Base-by-base conservation (phyloP, 2,888 invertebrate species). In the Dryocosmus kuriphilus region DNA sequence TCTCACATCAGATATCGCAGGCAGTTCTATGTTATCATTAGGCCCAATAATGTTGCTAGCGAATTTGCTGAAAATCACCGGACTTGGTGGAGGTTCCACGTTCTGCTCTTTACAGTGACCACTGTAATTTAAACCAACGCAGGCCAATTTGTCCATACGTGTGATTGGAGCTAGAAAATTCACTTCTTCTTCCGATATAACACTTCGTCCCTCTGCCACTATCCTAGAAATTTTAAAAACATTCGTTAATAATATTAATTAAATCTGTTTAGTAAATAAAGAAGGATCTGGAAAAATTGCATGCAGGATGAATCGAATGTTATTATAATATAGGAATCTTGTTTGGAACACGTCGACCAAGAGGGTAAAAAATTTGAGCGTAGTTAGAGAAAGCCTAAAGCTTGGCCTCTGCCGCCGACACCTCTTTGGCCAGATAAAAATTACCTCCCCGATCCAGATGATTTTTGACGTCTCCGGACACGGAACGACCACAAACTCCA, bases 21-120 rank as follows among this genome's bases (percentile, higher is more conserved):
- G 95, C 76, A 94, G 92, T 76, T 92, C 93, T 30, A 97, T 93
- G 80, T 94, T 91, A 79, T 95, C 96, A 80, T 93, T 92, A 0
- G 96, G 96, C 0, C 97, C 97, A 30, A 95, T 93, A 35, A 98
- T 94, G 46, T 94, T 93, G 82, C 96, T 97, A 0, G 96, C 93
- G 88, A 97, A 98, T 92, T 98, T 98, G 91, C 95, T 96, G 92
- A 98, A 98, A 85, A 98, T 95, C 89, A 97, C 95, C 0, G 98
- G 98, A 81, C 96, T 95, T 24, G 93, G 92, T 0, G 94, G 94
- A 0, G 97, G 96, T 0, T 94, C 93, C 22, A 95, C 89, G 27
- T 96, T 95, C 89, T 97, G 97, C 88, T 98, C 98, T 75, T 94
- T 93, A 86, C 98, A 98, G 87, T 97, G 97, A 60, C 97, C 97